Evolutionary conservation across 2,888 invertebrate genomes (phyloP).

Genomic region (Drosophila merina): DNA sequence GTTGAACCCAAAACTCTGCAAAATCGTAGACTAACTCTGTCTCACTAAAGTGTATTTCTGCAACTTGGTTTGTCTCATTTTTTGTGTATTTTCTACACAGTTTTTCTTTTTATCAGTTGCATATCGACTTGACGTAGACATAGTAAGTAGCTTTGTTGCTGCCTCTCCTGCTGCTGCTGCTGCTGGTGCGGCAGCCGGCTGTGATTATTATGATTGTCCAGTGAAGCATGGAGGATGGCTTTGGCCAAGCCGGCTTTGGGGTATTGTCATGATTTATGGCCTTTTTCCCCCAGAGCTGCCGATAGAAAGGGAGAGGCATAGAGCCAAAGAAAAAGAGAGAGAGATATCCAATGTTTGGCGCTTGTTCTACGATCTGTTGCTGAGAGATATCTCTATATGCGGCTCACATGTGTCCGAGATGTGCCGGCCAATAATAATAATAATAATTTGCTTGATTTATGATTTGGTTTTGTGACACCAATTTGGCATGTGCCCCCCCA

Average conservation of each 20-base stretch:
- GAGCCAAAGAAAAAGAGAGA: constrained; percentile 32
- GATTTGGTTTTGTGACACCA: constrained; percentile 75
- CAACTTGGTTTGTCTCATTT: constrained; percentile 42
- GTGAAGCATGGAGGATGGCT: constrained; percentile 74
- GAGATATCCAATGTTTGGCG: constrained; percentile 47
- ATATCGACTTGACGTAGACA: constrained; percentile 76
- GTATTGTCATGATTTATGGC: constrained; percentile 70
- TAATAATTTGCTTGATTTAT: constrained; percentile 77
- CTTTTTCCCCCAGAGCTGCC: constrained; percentile 54
- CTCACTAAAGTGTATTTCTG: constrained; percentile 54
- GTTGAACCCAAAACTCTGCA: neutral
- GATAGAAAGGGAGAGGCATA: constrained; percentile 43
- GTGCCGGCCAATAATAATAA: constrained; percentile 67
- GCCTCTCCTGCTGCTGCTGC: constrained; percentile 45
- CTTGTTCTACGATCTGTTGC: constrained; percentile 71
- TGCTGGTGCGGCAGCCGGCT: constrained; percentile 54
- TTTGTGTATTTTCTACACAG: constrained; percentile 68
- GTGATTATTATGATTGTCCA: constrained; percentile 80
- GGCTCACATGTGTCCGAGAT: constrained; percentile 44
- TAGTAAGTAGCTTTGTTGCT: constrained; percentile 79
- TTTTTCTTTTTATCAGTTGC: constrained; percentile 76
- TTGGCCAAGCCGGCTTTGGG: constrained; percentile 51
- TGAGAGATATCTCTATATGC: constrained; percentile 51
- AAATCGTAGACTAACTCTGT: neutral
- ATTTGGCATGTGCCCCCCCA: constrained; percentile 61